A percentile compares a stretch with the other conserved stretches of the same genome.
Conservation (phyloP, 1,140 invertebrate species). For the Cyphomyrmex costatus region DNA sequence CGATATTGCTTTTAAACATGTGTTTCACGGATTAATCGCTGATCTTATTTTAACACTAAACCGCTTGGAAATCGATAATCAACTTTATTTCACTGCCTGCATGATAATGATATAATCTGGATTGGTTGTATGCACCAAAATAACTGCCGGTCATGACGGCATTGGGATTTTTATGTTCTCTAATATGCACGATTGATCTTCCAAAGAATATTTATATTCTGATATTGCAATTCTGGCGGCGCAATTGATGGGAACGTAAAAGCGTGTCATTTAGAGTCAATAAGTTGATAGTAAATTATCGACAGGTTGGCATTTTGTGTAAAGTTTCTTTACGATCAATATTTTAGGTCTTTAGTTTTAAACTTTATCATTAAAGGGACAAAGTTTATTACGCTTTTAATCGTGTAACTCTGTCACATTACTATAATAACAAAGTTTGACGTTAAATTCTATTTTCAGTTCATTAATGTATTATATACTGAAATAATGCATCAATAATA, state of each 20-base stretch:
- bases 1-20: not conserved
- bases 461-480: not conserved
- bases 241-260: constrained; percentile 15
- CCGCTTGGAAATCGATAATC: not conserved
- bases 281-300: not conserved
- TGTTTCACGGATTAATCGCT: not conserved
- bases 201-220: constrained; percentile 17
- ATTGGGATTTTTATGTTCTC: constrained; percentile 29
- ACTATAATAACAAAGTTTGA: not conserved
- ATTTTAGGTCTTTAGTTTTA: constrained; percentile 4
- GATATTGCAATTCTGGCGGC: not conserved
- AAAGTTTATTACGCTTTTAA: constrained; percentile 3
- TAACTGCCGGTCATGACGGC: not conserved
- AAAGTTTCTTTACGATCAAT: constrained; percentile 7
- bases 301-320: not conserved
- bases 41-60: constrained; percentile 2
- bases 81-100: not conserved
- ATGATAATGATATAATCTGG: constrained; percentile 42
- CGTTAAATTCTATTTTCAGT: not conserved
- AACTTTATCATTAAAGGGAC: not conserved
- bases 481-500: not conserved
- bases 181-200: not conserved
- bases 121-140: not conserved
- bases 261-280: constrained; percentile 13
- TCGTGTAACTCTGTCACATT: not conserved